These are phyloP conservation scores for Exephanes ischioxanthus DNA, from an alignment of 2,888 invertebrate species.

Conservation along the genomic window DNA sequence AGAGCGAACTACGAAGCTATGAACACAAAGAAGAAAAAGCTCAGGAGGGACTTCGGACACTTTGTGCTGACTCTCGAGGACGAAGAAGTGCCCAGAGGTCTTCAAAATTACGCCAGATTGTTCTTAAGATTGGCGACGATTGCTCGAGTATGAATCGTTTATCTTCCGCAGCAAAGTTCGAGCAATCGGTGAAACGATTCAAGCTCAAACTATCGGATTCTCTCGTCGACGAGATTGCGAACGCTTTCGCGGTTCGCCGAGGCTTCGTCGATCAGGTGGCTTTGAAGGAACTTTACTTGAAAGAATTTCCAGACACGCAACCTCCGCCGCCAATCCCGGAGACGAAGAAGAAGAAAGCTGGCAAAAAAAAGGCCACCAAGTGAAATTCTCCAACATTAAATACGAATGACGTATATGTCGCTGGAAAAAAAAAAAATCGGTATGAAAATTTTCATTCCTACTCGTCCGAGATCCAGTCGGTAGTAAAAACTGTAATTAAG, in stretches of 20 bases:
- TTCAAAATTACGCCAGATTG: background rate
- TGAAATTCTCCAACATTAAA: slow-evolving; percentile 5
- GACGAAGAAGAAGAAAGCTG: slow-evolving; percentile 77
- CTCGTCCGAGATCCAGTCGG: background rate
- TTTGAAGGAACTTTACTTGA: slow-evolving; percentile 83
- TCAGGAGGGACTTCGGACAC: slow-evolving; percentile 84
- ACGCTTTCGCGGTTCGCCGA: slow-evolving; percentile 74
- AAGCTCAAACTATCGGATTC: slow-evolving; percentile 81
- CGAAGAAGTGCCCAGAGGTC: slow-evolving; percentile 75
- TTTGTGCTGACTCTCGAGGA: slow-evolving; percentile 84
- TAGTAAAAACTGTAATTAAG: background rate
- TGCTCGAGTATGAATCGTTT: background rate
- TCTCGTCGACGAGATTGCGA: slow-evolving; percentile 76
- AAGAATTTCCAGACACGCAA: slow-evolving; percentile 84
- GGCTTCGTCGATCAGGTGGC: slow-evolving; percentile 78
- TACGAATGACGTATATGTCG: background rate
- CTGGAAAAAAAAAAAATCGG: background rate
- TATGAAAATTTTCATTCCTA: background rate
- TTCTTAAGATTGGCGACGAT: background rate
- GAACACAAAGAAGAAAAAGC: slow-evolving; percentile 84
- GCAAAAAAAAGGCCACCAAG: slow-evolving; percentile 67
- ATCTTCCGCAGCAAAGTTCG: slow-evolving; percentile 79
- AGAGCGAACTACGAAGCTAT: slow-evolving; percentile 85
- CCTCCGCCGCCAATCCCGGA: slow-evolving; percentile 75
- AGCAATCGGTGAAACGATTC: slow-evolving; percentile 81